These are phyloP conservation scores for Balanococcus diminutus DNA, from an alignment of 2,888 invertebrate species.

Conservation along the genomic window DNA sequence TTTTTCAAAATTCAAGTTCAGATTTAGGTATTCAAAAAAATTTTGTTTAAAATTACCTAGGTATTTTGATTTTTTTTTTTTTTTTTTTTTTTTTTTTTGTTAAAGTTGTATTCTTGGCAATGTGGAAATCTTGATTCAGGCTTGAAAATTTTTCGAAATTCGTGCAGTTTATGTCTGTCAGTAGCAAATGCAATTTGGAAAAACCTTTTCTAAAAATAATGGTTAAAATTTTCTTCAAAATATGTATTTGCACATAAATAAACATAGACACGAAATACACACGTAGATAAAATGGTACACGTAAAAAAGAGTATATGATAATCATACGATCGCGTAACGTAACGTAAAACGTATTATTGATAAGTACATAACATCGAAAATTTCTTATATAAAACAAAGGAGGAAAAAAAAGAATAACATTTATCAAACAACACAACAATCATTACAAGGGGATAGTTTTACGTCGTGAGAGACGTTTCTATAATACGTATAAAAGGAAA, in stretches of 20 bases:
- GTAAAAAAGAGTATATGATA: neutral
- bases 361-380: constrained; percentile 9
- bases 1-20: no score
- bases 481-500: neutral
- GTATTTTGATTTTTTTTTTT: no score
- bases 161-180: no score
- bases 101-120: no score
- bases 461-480: neutral
- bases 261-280: neutral
- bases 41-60: no score
- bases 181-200: no score
- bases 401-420: neutral
- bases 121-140: no score
- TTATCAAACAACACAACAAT: neutral
- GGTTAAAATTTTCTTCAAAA: neutral
- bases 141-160: no score
- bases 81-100: no score
- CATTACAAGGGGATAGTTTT: neutral
- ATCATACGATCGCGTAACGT: neutral
- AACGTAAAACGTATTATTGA: no score
- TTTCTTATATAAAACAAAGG: neutral
- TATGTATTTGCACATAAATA: constrained; percentile 7
- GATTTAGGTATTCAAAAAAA: no score
- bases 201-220: no score
- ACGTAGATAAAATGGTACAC: constrained; percentile 25